These are phyloP conservation scores for Amphiprion percula DNA, from an alignment of 2,113 vertebrate species.

Conservation along the genomic window DNA sequence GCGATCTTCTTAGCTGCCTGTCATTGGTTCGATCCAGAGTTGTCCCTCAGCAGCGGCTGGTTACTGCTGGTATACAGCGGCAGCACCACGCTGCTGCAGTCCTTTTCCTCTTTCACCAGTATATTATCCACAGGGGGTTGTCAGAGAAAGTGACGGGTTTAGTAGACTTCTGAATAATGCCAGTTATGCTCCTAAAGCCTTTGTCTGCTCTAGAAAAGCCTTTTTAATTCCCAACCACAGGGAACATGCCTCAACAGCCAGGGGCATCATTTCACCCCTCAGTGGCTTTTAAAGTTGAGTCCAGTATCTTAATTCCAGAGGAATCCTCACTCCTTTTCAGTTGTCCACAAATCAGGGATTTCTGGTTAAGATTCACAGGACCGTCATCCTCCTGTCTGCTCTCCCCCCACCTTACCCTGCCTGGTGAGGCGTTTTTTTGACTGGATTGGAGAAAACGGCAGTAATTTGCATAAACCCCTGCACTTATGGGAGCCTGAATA, in stretches of 20 bases:
- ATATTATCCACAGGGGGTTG: constrained; percentile 17
- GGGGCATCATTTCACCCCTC: constrained; percentile 28
- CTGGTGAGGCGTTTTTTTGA: not conserved
- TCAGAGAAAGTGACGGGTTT: constrained; percentile 40
- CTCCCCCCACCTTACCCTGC: constrained; percentile 4
- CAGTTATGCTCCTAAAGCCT: constrained; percentile 36
- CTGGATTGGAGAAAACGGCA: not conserved
- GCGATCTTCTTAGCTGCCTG: constrained; percentile 52
- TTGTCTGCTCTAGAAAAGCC: constrained; percentile 49
- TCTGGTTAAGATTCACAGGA: constrained; percentile 9
- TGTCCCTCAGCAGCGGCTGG: constrained; percentile 24
- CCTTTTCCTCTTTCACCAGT: not conserved
- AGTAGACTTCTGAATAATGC: constrained; percentile 36
- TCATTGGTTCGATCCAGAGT: constrained; percentile 41
- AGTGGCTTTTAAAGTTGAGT: constrained; percentile 33
- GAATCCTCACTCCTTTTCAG: constrained; percentile 8
- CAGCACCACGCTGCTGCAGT: not conserved
- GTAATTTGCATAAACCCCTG: constrained; percentile 50
- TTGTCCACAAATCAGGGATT: constrained; percentile 29
- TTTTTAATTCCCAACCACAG: constrained; percentile 35
- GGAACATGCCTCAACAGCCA: constrained; percentile 43
- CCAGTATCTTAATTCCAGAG: constrained; percentile 21
- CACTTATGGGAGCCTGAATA: constrained; percentile 7
- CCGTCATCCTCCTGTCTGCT: not conserved
- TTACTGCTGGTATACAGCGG: not conserved